Base-by-base conservation (phyloP, 1,140 invertebrate species). In the Saccostrea echinata region DNA sequence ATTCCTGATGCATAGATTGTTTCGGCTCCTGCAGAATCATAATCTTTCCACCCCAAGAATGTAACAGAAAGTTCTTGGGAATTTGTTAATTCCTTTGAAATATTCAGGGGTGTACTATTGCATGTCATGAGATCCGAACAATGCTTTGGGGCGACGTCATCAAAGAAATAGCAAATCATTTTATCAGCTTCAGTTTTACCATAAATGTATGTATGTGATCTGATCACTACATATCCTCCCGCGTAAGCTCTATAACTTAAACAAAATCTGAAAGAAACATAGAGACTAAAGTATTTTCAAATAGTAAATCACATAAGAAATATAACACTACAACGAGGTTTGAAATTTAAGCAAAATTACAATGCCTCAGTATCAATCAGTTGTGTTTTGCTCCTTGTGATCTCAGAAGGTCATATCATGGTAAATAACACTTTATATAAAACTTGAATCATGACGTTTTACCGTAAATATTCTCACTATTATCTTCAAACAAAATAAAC, bases 161-260 rank as follows among this genome's bases (percentile, higher is more conserved):
- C 85, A 52, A 64, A 88, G 27, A 24, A 51, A n/a, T 85, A 88
- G 57, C 84, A 88, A 33, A 90, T 51, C 33, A 33, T 55, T 13
- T 24, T 21, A n/a, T n/a, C 21, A 21, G 55, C 57, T 11, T 12
- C 3, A 1, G 80, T 87, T 55, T 64, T 87, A 30, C n/a, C 30
- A 80, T 83, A 87, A 3, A 27, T 8, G 53, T 80, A 76, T 3
- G 35, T 30, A 35, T 81, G 52, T 12, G 11, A 51, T 13, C 80
- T 80, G 43, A n/a, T 81, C 76, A 9, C 24, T 13, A 86, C n/a
- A 33, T 86, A 30, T 33, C 85, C 85, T 12, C 85, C 85, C 18
- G 43, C 85, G 13, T 52, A 13, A 16, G 85, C 64, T 13, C 33
- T 53, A 35, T 52, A 81, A 21, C 52, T 35, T 81, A 86, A 81